Base-by-base conservation (phyloP, 2,888 invertebrate species). In the Clivina fossor region DNA sequence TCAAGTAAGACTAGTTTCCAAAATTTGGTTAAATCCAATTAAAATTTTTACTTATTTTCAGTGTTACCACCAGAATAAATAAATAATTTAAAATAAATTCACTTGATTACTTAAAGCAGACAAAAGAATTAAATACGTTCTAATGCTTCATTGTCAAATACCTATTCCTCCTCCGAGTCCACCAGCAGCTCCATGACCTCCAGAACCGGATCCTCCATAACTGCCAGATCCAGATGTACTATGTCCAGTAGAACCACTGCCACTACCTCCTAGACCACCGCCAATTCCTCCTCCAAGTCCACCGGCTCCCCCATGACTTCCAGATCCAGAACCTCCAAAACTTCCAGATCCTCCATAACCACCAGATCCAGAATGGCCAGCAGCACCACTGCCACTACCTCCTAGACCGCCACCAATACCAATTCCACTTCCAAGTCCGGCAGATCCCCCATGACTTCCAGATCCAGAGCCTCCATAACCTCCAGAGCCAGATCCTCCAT, bases 241-340 rank as follows among this genome's bases (percentile, higher is more conserved):
- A 26, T 26, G 5, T 26, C 26, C 26, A 26, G 5, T 26, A 26
- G 26, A 26, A 26, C 19, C 19, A 16, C 38, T 11, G 7, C 37
- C 37, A n/a, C 48, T 11, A 11, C n/a, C 13, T 33, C 33, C 33
- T n/a, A 11, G n/a, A 11, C 33, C 33, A 8, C 49, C 44, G 11
- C 53, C 56, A 19, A 4, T 37, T 19, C 4, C 9, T 47, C 60
- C 61, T 22, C 58, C 60, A 5, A 50, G 43, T 15, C 60, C 58
- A n/a, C 49, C 53, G 15, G 37, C 35, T 48, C 53, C 19, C 41
- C 30, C 26, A 56, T 38, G 9, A 7, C 26, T 8, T 7, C 26
- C 26, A 7, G 26, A 26, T 26, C 26, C 26, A 26, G 9, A 26
- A 9, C 26, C 26, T 7, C 26, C 26, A 26, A 26, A 7, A 26